Evolutionary conservation across 2,797 vertebrate genomes (phyloP), one percentile per base, ranked within the genome.

Genomic region (Mormyrops boulengeri): DNA sequence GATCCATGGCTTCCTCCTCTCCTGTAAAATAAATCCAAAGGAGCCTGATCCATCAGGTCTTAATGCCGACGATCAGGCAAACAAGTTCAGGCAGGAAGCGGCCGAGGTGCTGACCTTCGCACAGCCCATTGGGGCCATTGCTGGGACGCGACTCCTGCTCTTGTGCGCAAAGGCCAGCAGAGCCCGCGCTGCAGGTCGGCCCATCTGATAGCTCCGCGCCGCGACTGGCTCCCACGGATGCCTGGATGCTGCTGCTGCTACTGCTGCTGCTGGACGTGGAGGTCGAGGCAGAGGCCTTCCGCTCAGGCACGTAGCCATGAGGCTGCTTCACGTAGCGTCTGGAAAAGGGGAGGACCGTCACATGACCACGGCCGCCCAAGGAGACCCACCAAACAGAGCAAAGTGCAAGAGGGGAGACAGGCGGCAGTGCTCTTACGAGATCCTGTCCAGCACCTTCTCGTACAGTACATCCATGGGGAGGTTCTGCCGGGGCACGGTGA

Each of bases 1-100:
- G 98, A 88, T 99, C 98, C 98, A 99, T 99, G 87, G 97, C 97
- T 93, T 99, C 98, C 88, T 97, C 95, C 44, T 98, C 97, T 80
- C 96, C 98, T 98, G 90, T 73, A 52, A 47, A 93, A 82, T 19
- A 82, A 17, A 82, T 73, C 66, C 19, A 34, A 30, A 91, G 26
- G 90, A 14, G 88, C 77, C 1, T 9, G 80, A 88, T 53, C 8
- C 49, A 66, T 62, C 60, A 22, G n/a, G 30, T 52, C 66, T 80
- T 38, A 80, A 69, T 41, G 30, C 34, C 14, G 50, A 47, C 26
- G 8, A 30, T 6, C 50, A 84, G 85, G 53, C 34, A 34, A 57
- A 60, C 17, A 2, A 50, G 9, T 22, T 4, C 47, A 85, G 9
- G 49, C 47, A 14, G 82, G 3, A 12, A 30, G 82, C 12, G 82